A percentile compares a stretch with the other conserved stretches of the same genome.
Evolutionary conservation across 2,888 invertebrate species (phyloP).

Genomic region (Tetheella fluctuosa): DNA sequence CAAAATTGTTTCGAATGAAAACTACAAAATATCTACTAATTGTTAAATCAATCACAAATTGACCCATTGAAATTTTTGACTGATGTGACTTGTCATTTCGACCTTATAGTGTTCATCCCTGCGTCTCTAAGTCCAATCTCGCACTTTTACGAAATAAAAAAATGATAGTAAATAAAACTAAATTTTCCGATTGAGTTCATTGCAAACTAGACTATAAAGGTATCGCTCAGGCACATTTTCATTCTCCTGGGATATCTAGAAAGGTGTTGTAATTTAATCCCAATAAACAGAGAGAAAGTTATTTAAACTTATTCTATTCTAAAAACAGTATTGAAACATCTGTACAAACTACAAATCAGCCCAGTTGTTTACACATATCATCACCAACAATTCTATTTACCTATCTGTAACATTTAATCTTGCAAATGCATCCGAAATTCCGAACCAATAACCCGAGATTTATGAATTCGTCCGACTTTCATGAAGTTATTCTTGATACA

Average conservation of each 20-base stretch:
- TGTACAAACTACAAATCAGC: not conserved
- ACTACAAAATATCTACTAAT: too few relatives aligned
- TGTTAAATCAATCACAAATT: too few relatives aligned
- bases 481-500: conserved; percentile 9
- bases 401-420: not conserved
- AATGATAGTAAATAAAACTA: not conserved
- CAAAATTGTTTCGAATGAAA: too few relatives aligned
- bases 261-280: not conserved
- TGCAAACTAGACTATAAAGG: not conserved
- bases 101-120: not conserved
- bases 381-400: not conserved
- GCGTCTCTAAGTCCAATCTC: not conserved
- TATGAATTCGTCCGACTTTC: not conserved
- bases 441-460: not conserved
- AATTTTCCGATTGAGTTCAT: not conserved
- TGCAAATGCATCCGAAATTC: conserved; percentile 7
- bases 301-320: not conserved
- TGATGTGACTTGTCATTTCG: too few relatives aligned
- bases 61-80: too few relatives aligned
- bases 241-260: not conserved
- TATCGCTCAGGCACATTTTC: not conserved
- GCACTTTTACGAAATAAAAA: not conserved
- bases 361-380: not conserved
- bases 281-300: conserved; percentile 2
- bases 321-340: not conserved